A percentile compares a stretch with the other conserved stretches of the same genome.
These are phyloP conservation scores for Saccopteryx bilineata DNA, from an alignment of 2,113 vertebrate species.

Conservation along the genomic window DNA sequence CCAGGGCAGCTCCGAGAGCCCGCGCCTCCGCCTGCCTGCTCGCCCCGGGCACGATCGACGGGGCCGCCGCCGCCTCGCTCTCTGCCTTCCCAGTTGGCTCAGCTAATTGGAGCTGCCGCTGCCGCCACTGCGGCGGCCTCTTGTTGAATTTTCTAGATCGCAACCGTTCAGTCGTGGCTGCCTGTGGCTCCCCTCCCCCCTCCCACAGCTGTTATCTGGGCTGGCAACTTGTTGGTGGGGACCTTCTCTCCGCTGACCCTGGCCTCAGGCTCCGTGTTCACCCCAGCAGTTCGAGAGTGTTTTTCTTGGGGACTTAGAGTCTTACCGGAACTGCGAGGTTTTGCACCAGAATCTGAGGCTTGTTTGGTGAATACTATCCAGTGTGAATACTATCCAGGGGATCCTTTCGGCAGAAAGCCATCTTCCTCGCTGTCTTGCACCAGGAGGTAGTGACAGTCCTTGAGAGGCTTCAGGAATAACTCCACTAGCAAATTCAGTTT, in stretches of 20 bases:
- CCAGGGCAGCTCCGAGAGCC: constrained; percentile 63
- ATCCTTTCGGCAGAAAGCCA: not conserved
- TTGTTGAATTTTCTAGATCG: constrained; percentile 86
- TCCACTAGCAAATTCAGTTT: constrained; percentile 20
- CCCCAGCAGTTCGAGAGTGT: constrained; percentile 61
- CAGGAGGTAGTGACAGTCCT: constrained; percentile 15
- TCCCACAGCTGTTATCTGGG: constrained; percentile 74
- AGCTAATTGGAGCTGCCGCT: constrained; percentile 82
- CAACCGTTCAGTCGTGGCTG: constrained; percentile 71
- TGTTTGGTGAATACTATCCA: not conserved
- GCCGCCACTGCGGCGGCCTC: constrained; percentile 79
- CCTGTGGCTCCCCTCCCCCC: constrained; percentile 70
- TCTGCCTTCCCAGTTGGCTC: constrained; percentile 78
- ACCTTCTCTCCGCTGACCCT: constrained; percentile 61
- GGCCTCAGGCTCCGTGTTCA: not conserved
- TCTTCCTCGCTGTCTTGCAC: not conserved
- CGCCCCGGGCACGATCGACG: constrained; percentile 68
- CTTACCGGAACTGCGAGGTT: not conserved
- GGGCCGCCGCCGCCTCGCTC: constrained; percentile 64
- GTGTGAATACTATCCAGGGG: not conserved
- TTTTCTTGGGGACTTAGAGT: not conserved
- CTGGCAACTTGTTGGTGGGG: constrained; percentile 78
- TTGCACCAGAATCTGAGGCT: constrained; percentile 40
- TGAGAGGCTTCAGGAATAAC: not conserved
- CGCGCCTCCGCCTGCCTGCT: constrained; percentile 55